Percentiles rank a stretch among this genome's conserved stretches.
These are phyloP conservation scores for Melolontha melolontha DNA, from an alignment of 2,888 invertebrate species.

Conservation along the genomic window DNA sequence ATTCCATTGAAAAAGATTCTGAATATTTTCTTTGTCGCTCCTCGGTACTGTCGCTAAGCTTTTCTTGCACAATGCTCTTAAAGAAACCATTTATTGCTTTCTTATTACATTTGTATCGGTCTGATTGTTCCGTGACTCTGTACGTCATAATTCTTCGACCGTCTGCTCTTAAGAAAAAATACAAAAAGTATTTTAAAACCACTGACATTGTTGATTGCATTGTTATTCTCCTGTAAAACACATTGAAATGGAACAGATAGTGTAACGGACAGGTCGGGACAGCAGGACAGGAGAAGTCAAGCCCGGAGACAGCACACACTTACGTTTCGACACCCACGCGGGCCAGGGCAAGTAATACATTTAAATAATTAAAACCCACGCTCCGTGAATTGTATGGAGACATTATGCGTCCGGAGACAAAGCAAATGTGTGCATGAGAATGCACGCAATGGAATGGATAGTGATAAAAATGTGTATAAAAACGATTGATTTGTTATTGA, in stretches of 20 bases:
- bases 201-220: too few species aligned
- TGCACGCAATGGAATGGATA: too few species aligned
- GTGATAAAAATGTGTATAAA: conserved; percentile 1
- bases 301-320: too few species aligned
- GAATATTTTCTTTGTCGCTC: too few species aligned
- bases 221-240: too few species aligned
- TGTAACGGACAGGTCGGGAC: conserved; percentile 8
- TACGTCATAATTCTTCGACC: background rate
- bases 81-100: too few species aligned
- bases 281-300: conserved; percentile 10
- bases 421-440: background rate
- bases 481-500: conserved; percentile 1
- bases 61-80: too few species aligned
- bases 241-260: conserved; percentile 9
- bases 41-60: too few species aligned
- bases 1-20: too few species aligned
- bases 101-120: conserved; percentile 4
- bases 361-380: conserved; percentile 38
- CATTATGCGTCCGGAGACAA: conserved; percentile 22
- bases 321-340: conserved; percentile 15
- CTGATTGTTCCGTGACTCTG: conserved; percentile 16
- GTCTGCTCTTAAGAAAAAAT: too few species aligned
- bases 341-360: conserved; percentile 24
- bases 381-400: conserved; percentile 13
- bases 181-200: too few species aligned